phyloP scores from a whole-genome alignment of 2,797 vertebrate genomes.

The Mycteria americana region DNA sequence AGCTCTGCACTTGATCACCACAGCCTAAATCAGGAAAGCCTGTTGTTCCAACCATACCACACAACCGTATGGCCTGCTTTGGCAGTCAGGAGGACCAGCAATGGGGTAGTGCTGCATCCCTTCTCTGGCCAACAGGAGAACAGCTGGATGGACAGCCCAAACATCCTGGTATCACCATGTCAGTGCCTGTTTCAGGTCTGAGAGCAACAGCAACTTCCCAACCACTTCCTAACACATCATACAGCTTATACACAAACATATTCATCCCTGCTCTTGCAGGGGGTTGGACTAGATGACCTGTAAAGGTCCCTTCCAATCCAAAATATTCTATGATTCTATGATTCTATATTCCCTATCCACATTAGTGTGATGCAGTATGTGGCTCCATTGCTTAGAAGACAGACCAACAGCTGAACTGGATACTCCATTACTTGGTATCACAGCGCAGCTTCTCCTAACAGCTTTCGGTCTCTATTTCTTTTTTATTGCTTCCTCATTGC shows the following conservation, averaged over 20 bases:
- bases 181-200: not conserved
- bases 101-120: fast-evolving
- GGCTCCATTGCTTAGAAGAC: not conserved
- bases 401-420: not conserved
- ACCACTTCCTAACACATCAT: not conserved
- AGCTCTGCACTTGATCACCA: not conserved
- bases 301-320: too few species aligned
- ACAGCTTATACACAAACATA: not conserved
- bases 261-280: too few species aligned
- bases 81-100: not conserved
- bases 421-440: not conserved
- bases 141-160: not conserved
- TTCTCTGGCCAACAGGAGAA: not conserved
- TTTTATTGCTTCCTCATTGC: not conserved
- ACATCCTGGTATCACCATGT: not conserved
- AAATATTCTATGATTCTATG: too few species aligned
- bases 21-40: not conserved
- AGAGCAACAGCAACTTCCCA: not conserved
- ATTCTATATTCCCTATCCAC: not conserved
- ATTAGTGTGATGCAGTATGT: not conserved
- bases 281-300: too few species aligned
- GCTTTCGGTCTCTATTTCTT: not conserved
- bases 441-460: not conserved
- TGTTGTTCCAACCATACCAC: not conserved
- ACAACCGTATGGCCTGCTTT: not conserved